These are phyloP conservation scores for Esox masquinongy DNA, from an alignment of 2,797 vertebrate genomes.

Conservation along the genomic window DNA sequence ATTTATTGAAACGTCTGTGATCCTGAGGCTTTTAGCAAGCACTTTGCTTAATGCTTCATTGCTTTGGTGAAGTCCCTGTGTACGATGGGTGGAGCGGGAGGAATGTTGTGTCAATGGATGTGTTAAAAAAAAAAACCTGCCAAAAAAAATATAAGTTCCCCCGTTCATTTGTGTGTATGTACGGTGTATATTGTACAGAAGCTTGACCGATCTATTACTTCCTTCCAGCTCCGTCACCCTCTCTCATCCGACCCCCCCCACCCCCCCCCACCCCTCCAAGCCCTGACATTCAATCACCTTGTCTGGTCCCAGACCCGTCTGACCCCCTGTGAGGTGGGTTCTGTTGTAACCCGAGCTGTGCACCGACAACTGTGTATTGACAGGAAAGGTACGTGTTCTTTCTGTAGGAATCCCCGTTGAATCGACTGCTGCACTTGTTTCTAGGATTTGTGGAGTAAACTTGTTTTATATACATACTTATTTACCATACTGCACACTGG, in stretches of 20 bases:
- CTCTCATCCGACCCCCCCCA: slow-evolving; percentile 39
- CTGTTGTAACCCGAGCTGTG: neutral
- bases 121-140: too few species aligned
- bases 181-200: slow-evolving; percentile 65
- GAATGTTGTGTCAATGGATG: slow-evolving; percentile 38
- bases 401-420: neutral
- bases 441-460: slow-evolving; percentile 35
- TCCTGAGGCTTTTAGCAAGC: slow-evolving; percentile 59
- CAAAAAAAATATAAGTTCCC: slow-evolving; percentile 46
- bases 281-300: neutral
- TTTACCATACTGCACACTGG: neutral
- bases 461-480: neutral
- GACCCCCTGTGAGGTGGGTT: slow-evolving; percentile 66
- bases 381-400: neutral
- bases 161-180: slow-evolving; percentile 24
- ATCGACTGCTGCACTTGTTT: slow-evolving; percentile 18
- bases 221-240: neutral
- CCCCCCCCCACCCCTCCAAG: too few species aligned
- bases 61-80: slow-evolving; percentile 45
- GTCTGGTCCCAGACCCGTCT: slow-evolving; percentile 12
- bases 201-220: slow-evolving; percentile 63
- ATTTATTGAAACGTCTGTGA: slow-evolving; percentile 72
- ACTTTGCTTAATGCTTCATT: slow-evolving; percentile 66
- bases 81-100: slow-evolving; percentile 39
- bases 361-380: neutral